Evolutionary conservation across 2,113 vertebrate species (phyloP), one percentile per base, ranked within the genome.

Genomic region (Bujurquina vittata): DNA sequence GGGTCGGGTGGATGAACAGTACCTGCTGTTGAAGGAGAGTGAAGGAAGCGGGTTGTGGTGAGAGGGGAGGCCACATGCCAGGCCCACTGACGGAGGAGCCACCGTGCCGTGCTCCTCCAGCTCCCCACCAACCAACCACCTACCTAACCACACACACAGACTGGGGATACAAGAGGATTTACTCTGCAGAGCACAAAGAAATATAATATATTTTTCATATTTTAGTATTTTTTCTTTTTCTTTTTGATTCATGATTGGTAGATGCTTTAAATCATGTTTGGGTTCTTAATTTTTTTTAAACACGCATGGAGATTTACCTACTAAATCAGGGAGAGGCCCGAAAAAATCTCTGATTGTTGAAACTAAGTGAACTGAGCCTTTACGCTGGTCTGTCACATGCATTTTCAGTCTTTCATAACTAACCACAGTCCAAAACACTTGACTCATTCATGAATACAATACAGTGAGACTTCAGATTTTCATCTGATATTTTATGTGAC

Each of bases 21-120:
- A 95, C 95, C 93, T 95, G 94, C 94, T 95, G 93, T 95, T 95
- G 92, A 94, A 94, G 92, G 92, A 91, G 94, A 88, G 87, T 92
- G 83, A 90, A 92, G 93, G 95, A 95, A 95, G 92, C 88, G 46
- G 92, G 92, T 85, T 89, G 91, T 90, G 94, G 93, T 91, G 80
- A 90, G 81, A 74, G 83, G 46, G 35, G 90, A 81, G 91, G 94
- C 91, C 90, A 84, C 65, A 65, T 92, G 93, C 94, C 95, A 94
- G 88, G 83, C 81, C 85, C 77, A 65, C 75, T 90, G 91, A 95
- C 94, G 89, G 90, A 87, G 93, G 93, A 95, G 91, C 83, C 85
- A 67, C 14, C 33, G 5, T 33, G 58, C 77, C 31, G 11, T 57
- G 8, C 58, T 74, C 72, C 72, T 33, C 65, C 83, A 65, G 14